Conservation (phyloP, 2,113 vertebrate genomes). For the Acinonyx jubatus region DNA sequence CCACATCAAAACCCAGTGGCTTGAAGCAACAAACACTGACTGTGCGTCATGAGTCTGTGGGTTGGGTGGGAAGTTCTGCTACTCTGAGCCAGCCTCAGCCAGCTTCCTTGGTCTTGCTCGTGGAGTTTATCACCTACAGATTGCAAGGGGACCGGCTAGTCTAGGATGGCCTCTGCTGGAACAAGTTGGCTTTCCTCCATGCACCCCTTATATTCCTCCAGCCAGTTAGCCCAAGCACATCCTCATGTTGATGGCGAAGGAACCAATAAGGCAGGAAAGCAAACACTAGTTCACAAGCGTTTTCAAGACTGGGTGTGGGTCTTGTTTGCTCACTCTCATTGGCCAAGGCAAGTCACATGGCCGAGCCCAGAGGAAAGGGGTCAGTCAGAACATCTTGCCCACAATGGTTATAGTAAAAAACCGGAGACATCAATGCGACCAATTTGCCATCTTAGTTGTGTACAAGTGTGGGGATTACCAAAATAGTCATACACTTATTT, state of each 20-base stretch:
- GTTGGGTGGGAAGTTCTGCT: not conserved
- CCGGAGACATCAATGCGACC: not conserved
- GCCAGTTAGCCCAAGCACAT: not conserved
- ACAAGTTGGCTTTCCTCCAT: not conserved
- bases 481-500: not conserved
- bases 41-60: not conserved
- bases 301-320: not conserved
- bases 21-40: not conserved
- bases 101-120: not conserved
- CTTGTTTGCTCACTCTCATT: not conserved
- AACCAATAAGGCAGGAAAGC: not conserved
- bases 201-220: not conserved
- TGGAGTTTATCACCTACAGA: not conserved
- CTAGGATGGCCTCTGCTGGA: not conserved
- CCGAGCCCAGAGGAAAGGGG: not conserved
- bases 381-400: not conserved
- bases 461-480: not conserved
- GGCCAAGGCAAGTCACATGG: not conserved
- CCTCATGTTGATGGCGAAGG: not conserved
- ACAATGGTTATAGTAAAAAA: not conserved
- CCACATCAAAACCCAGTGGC: not conserved
- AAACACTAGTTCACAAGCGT: not conserved
- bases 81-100: not conserved
- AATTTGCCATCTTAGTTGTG: not conserved
- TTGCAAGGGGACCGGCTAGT: not conserved